Base-by-base conservation (phyloP, 2,797 vertebrate genomes). In the Ctenochaetus hawaiiensis region DNA sequence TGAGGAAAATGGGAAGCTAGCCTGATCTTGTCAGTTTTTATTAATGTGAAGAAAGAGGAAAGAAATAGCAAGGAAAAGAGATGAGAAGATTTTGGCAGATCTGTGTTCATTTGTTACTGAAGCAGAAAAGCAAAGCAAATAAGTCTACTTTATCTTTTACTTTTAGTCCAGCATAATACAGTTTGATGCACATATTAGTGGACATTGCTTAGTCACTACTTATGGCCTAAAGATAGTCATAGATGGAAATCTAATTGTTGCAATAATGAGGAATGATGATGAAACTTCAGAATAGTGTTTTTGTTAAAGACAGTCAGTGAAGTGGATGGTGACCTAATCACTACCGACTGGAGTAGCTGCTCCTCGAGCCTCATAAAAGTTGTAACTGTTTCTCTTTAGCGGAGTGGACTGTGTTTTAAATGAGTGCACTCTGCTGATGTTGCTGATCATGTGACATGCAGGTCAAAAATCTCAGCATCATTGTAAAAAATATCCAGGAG, bases 401-500 rank as follows among this genome's bases (percentile, higher is more conserved):
- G 68, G 57, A 56, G 47, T 61, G 48, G 14, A 45, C 59, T 49
- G 39, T 63, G 23, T 62, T 72, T 53, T 11, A 75, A 26, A 37
- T 0, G 0, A 67, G 41, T 54, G 47, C 59, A 22, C n/a, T 61
- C 41, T 54, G 61, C 62, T 62, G 45, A 49, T 52, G 47, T 51
- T 30, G 47, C 58, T 69, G 47, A 62, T 26, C 18, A 75, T 78
- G 59, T 23, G 54, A 81, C 60, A 73, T 44, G 16, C 37, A 63
- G 59, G 18, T n/a, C 48, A 49, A 57, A 34, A 61, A 53, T 7
- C 62, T 18, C 61, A 23, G 62, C 63, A 54, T 70, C 66, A 39
- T 41, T 5, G 0, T 48, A 23, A 20, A 77, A 65, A 78, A 78
- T 60, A 78, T 53, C n/a, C 48, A 65, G n/a, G 69, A 74, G 58